A percentile compares a stretch with the other conserved stretches of the same genome.
These are phyloP conservation scores for Spermophilus dauricus DNA, from an alignment of 2,113 vertebrate genomes.

Conservation along the genomic window DNA sequence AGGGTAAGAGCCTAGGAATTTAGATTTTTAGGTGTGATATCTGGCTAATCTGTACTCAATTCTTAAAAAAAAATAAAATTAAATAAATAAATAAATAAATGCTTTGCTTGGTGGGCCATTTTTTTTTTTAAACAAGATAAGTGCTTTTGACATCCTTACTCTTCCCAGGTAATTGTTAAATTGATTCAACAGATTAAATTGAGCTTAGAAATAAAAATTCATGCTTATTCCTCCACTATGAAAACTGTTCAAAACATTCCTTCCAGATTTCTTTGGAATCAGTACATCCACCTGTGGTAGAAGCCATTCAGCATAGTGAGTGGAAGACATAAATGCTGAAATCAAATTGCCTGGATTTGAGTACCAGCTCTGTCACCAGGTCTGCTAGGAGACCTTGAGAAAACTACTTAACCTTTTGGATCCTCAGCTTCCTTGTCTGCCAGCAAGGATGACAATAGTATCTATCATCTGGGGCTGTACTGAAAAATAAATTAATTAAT, in stretches of 20 bases:
- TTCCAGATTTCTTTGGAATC: neutral
- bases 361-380: neutral
- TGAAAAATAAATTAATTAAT: neutral
- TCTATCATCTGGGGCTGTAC: neutral
- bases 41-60: conserved; percentile 45
- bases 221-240: neutral
- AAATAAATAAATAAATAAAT: neutral
- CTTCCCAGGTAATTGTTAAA: conserved; percentile 58
- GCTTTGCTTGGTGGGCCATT: neutral
- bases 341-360: neutral
- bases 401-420: neutral
- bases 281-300: neutral
- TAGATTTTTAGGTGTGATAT: neutral
- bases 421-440: neutral
- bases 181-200: conserved; percentile 47
- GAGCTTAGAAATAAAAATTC: conserved; percentile 47
- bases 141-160: conserved; percentile 9
- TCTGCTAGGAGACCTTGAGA: neutral
- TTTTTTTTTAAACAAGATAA: conserved; percentile 64
- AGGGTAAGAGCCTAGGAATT: neutral
- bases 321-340: neutral
- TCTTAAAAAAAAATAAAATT: neutral
- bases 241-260: neutral
- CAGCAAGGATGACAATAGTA: neutral
- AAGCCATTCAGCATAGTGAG: neutral